Percentiles rank a stretch among this genome's conserved stretches.
Conservation (phyloP, 2,797 vertebrate species). For the Pipistrellus pygmaeus region DNA sequence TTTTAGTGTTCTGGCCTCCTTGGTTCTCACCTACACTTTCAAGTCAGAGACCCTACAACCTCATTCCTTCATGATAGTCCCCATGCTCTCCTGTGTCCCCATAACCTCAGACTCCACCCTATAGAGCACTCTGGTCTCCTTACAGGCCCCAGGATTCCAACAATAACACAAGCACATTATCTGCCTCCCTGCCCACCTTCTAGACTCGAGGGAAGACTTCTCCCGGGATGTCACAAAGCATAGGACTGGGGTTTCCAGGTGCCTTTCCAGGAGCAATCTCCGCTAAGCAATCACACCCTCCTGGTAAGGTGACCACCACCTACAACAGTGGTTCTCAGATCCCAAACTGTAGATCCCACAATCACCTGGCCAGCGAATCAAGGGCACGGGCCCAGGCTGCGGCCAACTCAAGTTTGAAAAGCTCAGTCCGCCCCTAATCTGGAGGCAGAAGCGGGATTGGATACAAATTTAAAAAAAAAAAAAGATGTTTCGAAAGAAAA, state of each 20-base stretch:
- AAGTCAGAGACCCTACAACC: background rate
- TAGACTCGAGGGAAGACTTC: background rate
- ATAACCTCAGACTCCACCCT: background rate
- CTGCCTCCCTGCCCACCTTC: background rate
- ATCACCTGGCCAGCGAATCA: background rate
- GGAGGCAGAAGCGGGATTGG: background rate
- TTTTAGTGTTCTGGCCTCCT: background rate
- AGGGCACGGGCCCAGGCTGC: background rate
- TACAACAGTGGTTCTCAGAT: background rate
- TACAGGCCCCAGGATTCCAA: background rate
- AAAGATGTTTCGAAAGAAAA: background rate
- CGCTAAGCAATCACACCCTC: background rate
- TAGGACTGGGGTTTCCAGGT: background rate
- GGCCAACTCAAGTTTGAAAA: background rate
- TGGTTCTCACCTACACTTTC: background rate
- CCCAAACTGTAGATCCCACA: background rate
- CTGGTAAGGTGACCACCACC: background rate
- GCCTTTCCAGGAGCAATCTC: background rate
- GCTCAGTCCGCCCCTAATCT: background rate
- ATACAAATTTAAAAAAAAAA: background rate
- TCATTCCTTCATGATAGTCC: background rate
- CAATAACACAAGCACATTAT: background rate
- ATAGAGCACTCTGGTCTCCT: background rate
- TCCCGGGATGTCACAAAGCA: background rate
- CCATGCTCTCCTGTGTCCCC: rapidly evolving